Percentiles rank a stretch among this genome's conserved stretches.
phyloP scores from a whole-genome alignment of 1,140 invertebrate genomes.

The Panagrolaimus sp. region DNA sequence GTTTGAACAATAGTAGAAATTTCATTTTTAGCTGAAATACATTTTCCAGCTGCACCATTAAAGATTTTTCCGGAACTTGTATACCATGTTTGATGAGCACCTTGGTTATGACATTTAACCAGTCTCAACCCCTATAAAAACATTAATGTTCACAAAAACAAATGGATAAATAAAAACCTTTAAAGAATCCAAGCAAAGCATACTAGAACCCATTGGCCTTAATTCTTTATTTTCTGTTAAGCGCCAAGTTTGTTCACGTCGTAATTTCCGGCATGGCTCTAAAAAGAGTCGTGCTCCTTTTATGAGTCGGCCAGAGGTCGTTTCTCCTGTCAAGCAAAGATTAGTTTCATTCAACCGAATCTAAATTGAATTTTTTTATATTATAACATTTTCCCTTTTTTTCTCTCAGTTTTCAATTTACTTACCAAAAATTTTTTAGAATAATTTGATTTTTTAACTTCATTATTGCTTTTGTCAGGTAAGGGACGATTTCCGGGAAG shows the following conservation, averaged over 20 bases:
- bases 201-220: slow-evolving; percentile 8
- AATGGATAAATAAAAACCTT: too few relatives aligned
- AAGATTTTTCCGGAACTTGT: slow-evolving; percentile 12
- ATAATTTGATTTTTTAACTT: neutral
- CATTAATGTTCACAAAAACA: too few relatives aligned
- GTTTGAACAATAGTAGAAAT: neutral
- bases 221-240: slow-evolving; percentile 7
- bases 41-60: slow-evolving; percentile 5
- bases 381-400: too few relatives aligned
- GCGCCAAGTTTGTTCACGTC: slow-evolving; percentile 12
- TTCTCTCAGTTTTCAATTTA: neutral
- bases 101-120: slow-evolving; percentile 4
- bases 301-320: slow-evolving; percentile 4
- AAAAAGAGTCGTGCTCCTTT: slow-evolving; percentile 33
- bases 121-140: slow-evolving; percentile 6
- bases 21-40: neutral
- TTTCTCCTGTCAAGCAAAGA: slow-evolving; percentile 4
- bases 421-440: slow-evolving; percentile 8
- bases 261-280: neutral
- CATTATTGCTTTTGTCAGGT: neutral
- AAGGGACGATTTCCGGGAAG: slow-evolving; percentile 60
- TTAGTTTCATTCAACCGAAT: slow-evolving; percentile 12
- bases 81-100: slow-evolving; percentile 5
- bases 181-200: slow-evolving; percentile 9
- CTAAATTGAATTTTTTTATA: neutral